A percentile compares a stretch with the other conserved stretches of the same genome.
Conservation (phyloP, 2,113 vertebrate species). For the Platysteira castanea region DNA sequence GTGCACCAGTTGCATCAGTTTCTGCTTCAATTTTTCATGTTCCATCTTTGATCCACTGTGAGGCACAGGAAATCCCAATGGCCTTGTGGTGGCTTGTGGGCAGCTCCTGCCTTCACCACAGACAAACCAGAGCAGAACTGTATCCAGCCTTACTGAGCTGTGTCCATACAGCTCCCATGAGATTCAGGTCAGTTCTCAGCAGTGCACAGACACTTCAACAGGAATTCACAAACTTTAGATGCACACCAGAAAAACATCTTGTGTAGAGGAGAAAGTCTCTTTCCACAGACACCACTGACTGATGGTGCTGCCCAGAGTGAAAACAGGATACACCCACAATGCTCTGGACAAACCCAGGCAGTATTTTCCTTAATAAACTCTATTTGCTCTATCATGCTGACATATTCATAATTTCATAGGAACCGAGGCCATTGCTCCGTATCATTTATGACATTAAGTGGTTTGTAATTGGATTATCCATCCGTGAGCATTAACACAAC, state of each 20-base stretch:
- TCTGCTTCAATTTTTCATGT: background rate
- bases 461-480: background rate
- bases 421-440: background rate
- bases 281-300: background rate
- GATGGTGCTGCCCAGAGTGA: background rate
- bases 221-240: background rate
- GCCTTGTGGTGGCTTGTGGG: background rate
- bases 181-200: background rate
- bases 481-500: background rate
- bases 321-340: background rate
- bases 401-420: background rate
- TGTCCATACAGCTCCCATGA: background rate
- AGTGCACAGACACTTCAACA: accelerated
- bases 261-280: background rate
- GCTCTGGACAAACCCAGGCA: background rate
- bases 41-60: background rate
- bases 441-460: background rate
- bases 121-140: background rate
- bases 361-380: background rate
- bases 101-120: background rate
- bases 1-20: background rate
- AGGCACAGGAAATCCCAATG: background rate
- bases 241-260: background rate
- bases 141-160: background rate
- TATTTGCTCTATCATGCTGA: background rate